Percentiles rank a stretch among this genome's conserved stretches.
Evolutionary conservation across 1,140 invertebrate genomes (phyloP).

Genomic region (Aleiodes sp.): DNA sequence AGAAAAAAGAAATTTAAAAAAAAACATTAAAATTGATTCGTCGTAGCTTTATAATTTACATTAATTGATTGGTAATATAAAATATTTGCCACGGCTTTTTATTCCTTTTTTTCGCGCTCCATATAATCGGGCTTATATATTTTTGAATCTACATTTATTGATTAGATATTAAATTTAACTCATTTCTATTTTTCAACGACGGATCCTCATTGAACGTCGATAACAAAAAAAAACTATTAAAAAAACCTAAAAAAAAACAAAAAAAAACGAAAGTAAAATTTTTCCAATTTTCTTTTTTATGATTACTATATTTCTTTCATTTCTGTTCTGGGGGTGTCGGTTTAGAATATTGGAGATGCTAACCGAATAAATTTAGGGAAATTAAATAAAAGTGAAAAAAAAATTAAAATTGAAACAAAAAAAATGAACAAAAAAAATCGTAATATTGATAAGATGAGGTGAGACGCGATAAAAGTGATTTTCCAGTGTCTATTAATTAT

Average conservation of each 20-base stretch:
- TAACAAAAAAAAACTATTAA: slow-evolving; percentile 3
- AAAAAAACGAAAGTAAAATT: slow-evolving; percentile 27
- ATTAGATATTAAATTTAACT: slow-evolving; percentile 22
- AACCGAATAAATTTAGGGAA: slow-evolving; percentile 49
- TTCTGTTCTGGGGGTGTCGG: slow-evolving; percentile 53
- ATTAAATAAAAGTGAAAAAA: slow-evolving; percentile 41
- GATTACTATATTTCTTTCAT: slow-evolving; percentile 41
- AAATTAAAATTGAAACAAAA: slow-evolving; percentile 27
- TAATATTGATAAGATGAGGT: slow-evolving; percentile 15
- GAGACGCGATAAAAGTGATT: slow-evolving; percentile 15
- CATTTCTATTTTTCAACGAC: slow-evolving; percentile 10
- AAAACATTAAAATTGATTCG: not conserved
- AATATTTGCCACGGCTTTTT: not conserved
- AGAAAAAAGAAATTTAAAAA: not conserved
- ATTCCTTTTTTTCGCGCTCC: not conserved
- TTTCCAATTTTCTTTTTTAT: slow-evolving; percentile 35
- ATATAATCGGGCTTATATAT: slow-evolving; percentile 5
- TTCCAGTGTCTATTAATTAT: not conserved
- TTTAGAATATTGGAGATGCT: slow-evolving; percentile 52
- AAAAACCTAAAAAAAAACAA: not conserved
- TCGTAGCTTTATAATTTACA: slow-evolving; percentile 10
- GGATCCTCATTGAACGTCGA: slow-evolving; percentile 43
- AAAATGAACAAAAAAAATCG: slow-evolving; percentile 25
- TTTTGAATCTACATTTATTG: slow-evolving; percentile 8
- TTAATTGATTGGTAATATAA: slow-evolving; percentile 5